phyloP scores from a whole-genome alignment of 2,888 invertebrate genomes.

The Caenorhabditis sulstoni region DNA sequence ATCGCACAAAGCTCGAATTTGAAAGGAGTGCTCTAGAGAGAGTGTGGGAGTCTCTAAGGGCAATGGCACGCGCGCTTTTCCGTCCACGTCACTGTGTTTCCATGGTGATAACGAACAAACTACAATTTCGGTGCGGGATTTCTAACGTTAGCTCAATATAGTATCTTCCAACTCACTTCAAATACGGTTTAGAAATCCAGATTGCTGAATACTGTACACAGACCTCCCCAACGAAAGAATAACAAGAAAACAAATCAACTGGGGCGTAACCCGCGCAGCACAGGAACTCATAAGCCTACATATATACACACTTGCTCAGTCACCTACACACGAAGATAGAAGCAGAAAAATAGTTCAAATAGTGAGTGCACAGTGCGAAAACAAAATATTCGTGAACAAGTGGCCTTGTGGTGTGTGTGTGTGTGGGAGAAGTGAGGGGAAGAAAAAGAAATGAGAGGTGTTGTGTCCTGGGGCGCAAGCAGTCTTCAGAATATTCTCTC shows the following conservation, averaged over 20 bases:
- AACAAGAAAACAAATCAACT: constrained; percentile 12
- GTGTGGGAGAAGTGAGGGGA: too few species aligned
- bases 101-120: constrained; percentile 2
- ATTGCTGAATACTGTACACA: too few species aligned
- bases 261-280: constrained; percentile 20
- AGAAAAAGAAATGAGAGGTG: constrained; percentile 27
- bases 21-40: too few species aligned
- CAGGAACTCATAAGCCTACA: constrained; percentile 50
- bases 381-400: constrained; percentile 61
- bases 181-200: too few species aligned
- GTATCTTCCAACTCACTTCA: too few species aligned
- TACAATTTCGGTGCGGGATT: too few species aligned
- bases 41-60: too few species aligned
- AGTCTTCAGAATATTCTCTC: constrained; percentile 9
- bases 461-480: constrained; percentile 31
- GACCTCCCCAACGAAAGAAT: background rate
- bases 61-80: too few species aligned
- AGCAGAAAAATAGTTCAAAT: constrained; percentile 57
- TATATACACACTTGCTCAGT: constrained; percentile 49
- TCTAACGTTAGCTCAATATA: too few species aligned
- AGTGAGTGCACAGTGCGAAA: constrained; percentile 42
- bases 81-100: too few species aligned
- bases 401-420: constrained; percentile 37
- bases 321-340: constrained; percentile 42
- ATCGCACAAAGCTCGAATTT: too few species aligned